These are phyloP conservation scores for Chondrosia reniformis DNA, from an alignment of 37 sponge, comb jelly and placozoan species.

Conservation along the genomic window DNA sequence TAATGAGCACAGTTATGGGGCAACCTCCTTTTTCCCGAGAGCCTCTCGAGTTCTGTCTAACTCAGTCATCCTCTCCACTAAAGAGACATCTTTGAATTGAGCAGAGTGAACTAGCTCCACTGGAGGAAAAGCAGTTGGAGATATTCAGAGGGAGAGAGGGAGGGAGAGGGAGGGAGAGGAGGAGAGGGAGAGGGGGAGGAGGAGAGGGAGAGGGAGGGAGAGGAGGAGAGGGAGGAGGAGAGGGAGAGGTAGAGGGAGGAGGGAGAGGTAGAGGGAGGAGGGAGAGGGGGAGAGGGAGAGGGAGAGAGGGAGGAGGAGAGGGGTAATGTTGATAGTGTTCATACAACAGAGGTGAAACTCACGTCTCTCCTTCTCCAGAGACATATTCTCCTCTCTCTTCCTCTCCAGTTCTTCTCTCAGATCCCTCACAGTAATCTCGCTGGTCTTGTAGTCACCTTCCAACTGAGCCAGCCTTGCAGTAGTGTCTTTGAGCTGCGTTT, in stretches of 20 bases:
- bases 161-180: too few species aligned
- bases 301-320: too few species aligned
- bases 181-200: too few species aligned
- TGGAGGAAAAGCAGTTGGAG: too few species aligned
- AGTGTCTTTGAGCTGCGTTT: not conserved
- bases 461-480: not conserved
- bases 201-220: too few species aligned
- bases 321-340: too few species aligned
- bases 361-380: constrained; percentile 1
- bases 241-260: too few species aligned
- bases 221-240: too few species aligned
- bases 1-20: too few species aligned
- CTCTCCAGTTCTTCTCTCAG: constrained; percentile 1
- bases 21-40: constrained; percentile 11
- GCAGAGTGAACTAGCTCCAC: not conserved
- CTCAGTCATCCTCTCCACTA: not conserved
- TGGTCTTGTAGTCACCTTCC: not conserved
- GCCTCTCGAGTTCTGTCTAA: not conserved
- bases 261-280: too few species aligned
- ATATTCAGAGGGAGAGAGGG: too few species aligned
- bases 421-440: not conserved
- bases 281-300: too few species aligned
- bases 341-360: not conserved
- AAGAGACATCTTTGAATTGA: not conserved
- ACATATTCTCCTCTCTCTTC: not conserved